Evolutionary conservation across 2,797 vertebrate species (phyloP), one percentile per base, ranked within the genome.

Genomic region (Peromyscus eremicus): DNA sequence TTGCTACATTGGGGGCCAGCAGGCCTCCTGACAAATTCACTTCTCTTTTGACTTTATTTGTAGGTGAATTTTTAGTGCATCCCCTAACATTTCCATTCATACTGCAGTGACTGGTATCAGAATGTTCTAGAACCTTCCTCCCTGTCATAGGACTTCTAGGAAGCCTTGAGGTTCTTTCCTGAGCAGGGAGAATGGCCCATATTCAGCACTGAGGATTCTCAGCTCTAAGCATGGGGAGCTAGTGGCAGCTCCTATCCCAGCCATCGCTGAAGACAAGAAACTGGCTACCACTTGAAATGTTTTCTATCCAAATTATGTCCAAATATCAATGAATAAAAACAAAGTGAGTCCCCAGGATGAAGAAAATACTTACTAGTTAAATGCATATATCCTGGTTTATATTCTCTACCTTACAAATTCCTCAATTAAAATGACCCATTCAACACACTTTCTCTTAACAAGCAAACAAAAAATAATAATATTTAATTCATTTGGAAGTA

Each of bases 331-430:
- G 8, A 95, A 40, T 79, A 57, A 91, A 92, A 95, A 89, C 32
- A 70, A 19, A 95, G 64, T 71, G 76, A 82, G 70, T 87, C 68
- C 75, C 76, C 13, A 79, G 55, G 71, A 60, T 89, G 29, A 89
- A 93, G 90, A 95, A 95, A n/a, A 40, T 60, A 88, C 5, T 94
- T 66, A 2, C 82, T 76, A 84, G 43, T 66, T 66, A 95, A 19
- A 96, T 86, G 76, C 86, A 84, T 91, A 46, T 9, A 70, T 82
- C 49, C 66, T n/a, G 43, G 11, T 88, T 83, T 95, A 32, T 87
- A 66, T 60, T 97, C 64, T 96, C 76, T 34, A 70, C 85, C 81
- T 96, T 64, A 75, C 81, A 32, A 94, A 43, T 94, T 85, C 37
- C 76, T 94, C 66, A 14, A 32, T 83, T 95, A 77, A 94, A 80